A percentile compares a stretch with the other conserved stretches of the same genome.
phyloP scores from a whole-genome alignment of 1,140 invertebrate species.

The Drosophila sturtevanti region DNA sequence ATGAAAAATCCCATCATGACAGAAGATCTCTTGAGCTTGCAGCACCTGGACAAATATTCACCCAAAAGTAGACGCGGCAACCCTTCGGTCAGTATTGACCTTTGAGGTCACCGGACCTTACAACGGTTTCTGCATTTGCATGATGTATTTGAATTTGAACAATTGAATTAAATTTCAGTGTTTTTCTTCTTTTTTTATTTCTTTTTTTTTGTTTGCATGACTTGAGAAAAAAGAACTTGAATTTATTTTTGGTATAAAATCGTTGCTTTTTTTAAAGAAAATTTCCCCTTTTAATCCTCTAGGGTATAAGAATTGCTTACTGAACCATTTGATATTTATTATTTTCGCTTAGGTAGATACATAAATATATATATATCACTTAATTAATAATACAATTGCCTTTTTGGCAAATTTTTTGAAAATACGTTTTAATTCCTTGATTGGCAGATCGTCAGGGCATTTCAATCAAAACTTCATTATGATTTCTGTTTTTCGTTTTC shows the following conservation, averaged over 20 bases:
- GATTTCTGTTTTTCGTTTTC: slow-evolving; percentile 11
- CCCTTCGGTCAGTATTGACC: slow-evolving; percentile 73
- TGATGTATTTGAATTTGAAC: slow-evolving; percentile 35
- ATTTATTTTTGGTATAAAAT: slow-evolving; percentile 61
- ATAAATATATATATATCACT: slow-evolving; percentile 14
- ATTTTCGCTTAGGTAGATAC: slow-evolving; percentile 1
- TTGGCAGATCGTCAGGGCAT: slow-evolving; percentile 66
- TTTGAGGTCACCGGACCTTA: slow-evolving; percentile 56
- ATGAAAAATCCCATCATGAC: slow-evolving; percentile 63
- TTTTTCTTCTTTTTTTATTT: slow-evolving; percentile 11
- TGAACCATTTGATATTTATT: slow-evolving; percentile 68
- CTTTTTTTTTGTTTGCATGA: slow-evolving; percentile 44
- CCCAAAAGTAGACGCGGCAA: slow-evolving; percentile 42
- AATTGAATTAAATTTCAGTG: slow-evolving; percentile 24
- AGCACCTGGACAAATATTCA: slow-evolving; percentile 66
- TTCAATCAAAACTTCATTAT: slow-evolving; percentile 74
- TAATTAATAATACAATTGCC: slow-evolving; percentile 55
- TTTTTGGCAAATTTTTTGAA: slow-evolving; percentile 42
- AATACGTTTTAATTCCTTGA: slow-evolving; percentile 43
- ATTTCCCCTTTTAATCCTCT: slow-evolving; percentile 39
- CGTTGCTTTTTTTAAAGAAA: slow-evolving; percentile 50
- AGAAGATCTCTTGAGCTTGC: slow-evolving; percentile 50
- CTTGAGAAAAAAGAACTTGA: slow-evolving; percentile 59
- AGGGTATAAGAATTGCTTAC: slow-evolving; percentile 26
- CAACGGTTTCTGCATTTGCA: slow-evolving; percentile 64